Base-by-base conservation (phyloP, 2,797 vertebrate species). In the Lophotriccus pileatus region DNA sequence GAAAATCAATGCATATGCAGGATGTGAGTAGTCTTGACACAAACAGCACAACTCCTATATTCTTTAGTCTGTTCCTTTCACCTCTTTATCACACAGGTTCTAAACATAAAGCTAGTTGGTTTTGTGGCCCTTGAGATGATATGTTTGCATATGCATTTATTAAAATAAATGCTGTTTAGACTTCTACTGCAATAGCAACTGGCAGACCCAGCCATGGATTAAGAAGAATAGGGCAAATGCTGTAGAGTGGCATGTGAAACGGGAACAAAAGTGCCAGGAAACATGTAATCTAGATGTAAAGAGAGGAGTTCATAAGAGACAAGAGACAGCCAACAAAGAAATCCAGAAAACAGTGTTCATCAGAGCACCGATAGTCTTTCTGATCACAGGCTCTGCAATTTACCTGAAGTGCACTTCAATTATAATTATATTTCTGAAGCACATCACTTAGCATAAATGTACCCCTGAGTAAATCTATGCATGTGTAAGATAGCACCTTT, bases 391-490 rank as follows among this genome's bases (percentile, higher is more conserved):
- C 52, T 89, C 74, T 92, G 44, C 81, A 84, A 20, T 76, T 90
- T 69, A 94, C 80, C 77, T 94, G 80, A 83, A 95, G 83, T 49
- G 27, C 52, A 27, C 82, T 91, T 90, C 64, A 93, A 5, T 60
- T 5, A 0, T 49, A 72, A 84, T 86, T 86, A 52, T 0, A 0
- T 37, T 86, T 89, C 37, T 88, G 79, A 90, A 88, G 76, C 66
- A 62, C 1, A 2, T 77, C 1, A 47, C 87, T 90, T 80, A 87
- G 44, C 74, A 41, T 47, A 92, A 94, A 89, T 28, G 32, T 67
- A 59, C 70, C 28, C 60, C 87, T 59, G 68, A 83, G 81, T 83
- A 85, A 80, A 82, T 74, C 23, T 82, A 8, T 15, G 59, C 5
- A 0, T 20, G 23, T 32, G 12, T 63, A 55, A 69, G 81, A 23